Base-by-base conservation (phyloP, 2,888 invertebrate species). In the Drosophila tanythrix region DNA sequence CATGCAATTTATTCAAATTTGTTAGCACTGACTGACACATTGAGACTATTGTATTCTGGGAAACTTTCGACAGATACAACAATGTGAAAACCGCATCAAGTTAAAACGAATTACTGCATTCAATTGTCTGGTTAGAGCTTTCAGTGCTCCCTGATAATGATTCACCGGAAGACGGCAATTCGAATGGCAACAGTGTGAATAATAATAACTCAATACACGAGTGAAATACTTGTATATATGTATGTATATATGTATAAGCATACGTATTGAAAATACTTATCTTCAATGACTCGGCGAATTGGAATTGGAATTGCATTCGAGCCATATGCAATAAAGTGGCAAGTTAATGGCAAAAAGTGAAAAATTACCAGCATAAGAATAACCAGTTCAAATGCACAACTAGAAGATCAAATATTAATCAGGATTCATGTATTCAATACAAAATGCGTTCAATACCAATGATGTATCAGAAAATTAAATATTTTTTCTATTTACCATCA, bases 131-230 rank as follows among this genome's bases (percentile, higher is more conserved):
- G 38, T 58, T 46, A 55, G 31, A 55, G 55, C 50, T 50, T 1
- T n/a, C n/a, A n/a, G 27, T 62, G 40, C 31, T 40, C 21, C 5
- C 5, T 18, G 10, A 33, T 25, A 33, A 27, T 75, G 72, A 73
- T 50, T 76, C 59, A 62, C 56, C 74, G 76, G 70, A 70, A 74
- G 66, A 29, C 25, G 74, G 29, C 66, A 74, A 70, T 77, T 77
- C 50, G 70, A 61, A 67, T 67, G 36, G 15, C 40, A 51, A 53
- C 40, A 21, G 62, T 50, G 60, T 66, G 68, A 74, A 53, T 46
- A 76, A 60, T 57, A 68, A 35, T 33, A 51, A 43, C 18, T n/a
- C 60, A 38, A 56, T 53, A 46, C 25, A 46, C 4, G 15, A 18
- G 29, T 25, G 10, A 40, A 10, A 6, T 18, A 55, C 6, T 18